phyloP scores from a whole-genome alignment of 1,140 invertebrate genomes.

The Drosophila pandora region DNA sequence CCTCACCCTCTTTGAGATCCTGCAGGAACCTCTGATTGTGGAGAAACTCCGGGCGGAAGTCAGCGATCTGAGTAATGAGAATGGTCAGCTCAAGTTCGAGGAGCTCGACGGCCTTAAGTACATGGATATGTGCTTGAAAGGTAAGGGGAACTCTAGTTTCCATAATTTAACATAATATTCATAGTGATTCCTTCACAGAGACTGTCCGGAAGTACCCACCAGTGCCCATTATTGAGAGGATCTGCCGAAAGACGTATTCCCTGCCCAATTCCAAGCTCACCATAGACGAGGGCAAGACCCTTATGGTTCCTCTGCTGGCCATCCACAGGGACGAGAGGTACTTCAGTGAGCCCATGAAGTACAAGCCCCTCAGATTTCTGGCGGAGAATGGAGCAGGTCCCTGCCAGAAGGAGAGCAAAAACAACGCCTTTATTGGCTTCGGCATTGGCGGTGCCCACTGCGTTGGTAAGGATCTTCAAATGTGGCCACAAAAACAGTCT shows the following conservation, averaged over 20 bases:
- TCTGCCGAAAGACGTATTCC: conserved; percentile 66
- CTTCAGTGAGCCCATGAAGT: conserved; percentile 86
- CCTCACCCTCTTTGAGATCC: conserved; percentile 65
- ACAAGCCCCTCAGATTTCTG: conserved; percentile 86
- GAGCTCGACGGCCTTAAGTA: conserved; percentile 60
- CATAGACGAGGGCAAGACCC: conserved; percentile 73
- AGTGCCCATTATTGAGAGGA: conserved; percentile 69
- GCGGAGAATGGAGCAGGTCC: conserved; percentile 10
- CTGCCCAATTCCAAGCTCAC: conserved; percentile 64
- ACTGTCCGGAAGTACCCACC: conserved; percentile 84
- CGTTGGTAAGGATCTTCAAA: conserved; percentile 51
- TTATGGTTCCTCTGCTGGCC: conserved; percentile 73
- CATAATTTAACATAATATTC: neutral
- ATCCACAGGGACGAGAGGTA: conserved; percentile 86
- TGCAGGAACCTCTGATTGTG: conserved; percentile 63
- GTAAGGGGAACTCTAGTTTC: conserved; percentile 4
- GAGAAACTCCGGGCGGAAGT: conserved; percentile 66
- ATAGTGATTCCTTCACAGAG: conserved; percentile 53
- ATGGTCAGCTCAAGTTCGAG: conserved; percentile 49
- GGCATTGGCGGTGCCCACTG: conserved; percentile 67
- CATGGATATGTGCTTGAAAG: conserved; percentile 74
- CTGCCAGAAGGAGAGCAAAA: conserved; percentile 13
- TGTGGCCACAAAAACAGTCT: neutral
- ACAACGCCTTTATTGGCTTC: conserved; percentile 51
- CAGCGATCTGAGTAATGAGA: conserved; percentile 26